phyloP scores from a whole-genome alignment of 2,888 invertebrate genomes.

The Gibbula magus region DNA sequence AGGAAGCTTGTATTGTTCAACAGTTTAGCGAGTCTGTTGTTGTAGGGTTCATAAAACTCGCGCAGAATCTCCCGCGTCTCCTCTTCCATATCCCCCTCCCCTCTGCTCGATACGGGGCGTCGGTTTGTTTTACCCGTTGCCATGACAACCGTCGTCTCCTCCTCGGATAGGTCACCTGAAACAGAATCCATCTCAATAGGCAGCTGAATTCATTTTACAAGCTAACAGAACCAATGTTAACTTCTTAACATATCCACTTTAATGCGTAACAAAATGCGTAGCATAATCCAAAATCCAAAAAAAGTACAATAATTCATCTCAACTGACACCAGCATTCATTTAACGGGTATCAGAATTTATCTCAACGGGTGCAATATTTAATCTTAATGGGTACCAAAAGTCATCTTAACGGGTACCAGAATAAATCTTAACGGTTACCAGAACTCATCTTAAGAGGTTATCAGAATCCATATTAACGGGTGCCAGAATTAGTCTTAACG shows the following conservation, averaged over 20 bases:
- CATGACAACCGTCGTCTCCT: not conserved
- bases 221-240: not conserved
- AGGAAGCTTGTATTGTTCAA: slow-evolving; percentile 12
- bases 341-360: no score
- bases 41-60: slow-evolving; percentile 32
- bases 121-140: not conserved
- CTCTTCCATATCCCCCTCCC: slow-evolving; percentile 32
- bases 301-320: not conserved
- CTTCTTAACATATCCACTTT: no score
- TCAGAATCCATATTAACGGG: no score
- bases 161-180: not conserved
- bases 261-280: no score
- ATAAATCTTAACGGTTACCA: no score
- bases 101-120: not conserved
- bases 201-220: not conserved
- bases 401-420: no score
- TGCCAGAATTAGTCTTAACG: no score
- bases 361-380: no score
- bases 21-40: slow-evolving; percentile 25
- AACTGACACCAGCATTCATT: not conserved
- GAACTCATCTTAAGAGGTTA: no score
- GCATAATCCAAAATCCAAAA: no score
- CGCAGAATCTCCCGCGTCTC: slow-evolving; percentile 32
- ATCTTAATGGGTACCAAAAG: no score
- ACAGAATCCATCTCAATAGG: not conserved